Conservation (phyloP, 2,797 vertebrate species). For the Chlorospingus flavigularis region DNA sequence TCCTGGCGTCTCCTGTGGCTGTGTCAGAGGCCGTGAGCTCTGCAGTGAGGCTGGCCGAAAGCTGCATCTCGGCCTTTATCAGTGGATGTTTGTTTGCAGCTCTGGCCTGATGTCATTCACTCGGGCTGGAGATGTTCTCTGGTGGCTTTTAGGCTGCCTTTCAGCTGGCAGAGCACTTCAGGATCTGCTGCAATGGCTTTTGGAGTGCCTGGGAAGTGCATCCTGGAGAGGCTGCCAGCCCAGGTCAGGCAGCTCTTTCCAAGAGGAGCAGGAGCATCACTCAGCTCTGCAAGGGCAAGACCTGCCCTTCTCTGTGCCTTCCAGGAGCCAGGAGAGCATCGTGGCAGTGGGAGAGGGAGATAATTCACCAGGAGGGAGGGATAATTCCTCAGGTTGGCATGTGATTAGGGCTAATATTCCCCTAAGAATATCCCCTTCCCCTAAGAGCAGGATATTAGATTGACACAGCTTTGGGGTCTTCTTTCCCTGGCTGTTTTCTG, state of each 20-base stretch:
- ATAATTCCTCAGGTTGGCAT: neutral
- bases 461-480: rapidly evolving
- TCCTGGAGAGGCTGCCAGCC: neutral
- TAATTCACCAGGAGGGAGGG: no score
- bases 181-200: neutral
- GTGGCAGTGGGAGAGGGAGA: neutral
- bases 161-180: neutral
- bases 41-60: neutral
- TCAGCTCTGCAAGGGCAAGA: neutral
- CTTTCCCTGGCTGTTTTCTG: neutral
- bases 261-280: rapidly evolving
- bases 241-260: neutral
- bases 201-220: neutral
- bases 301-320: neutral
- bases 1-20: neutral
- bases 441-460: neutral
- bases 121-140: neutral
- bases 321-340: neutral
- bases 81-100: neutral
- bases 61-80: neutral
- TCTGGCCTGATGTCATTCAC: neutral
- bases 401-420: no score
- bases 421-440: neutral
- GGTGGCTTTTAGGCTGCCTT: neutral
- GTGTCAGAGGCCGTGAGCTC: neutral